Percentiles rank a stretch among this genome's conserved stretches.
These are phyloP conservation scores for Agrotis clavis DNA, from an alignment of 2,888 invertebrate species.

Conservation along the genomic window DNA sequence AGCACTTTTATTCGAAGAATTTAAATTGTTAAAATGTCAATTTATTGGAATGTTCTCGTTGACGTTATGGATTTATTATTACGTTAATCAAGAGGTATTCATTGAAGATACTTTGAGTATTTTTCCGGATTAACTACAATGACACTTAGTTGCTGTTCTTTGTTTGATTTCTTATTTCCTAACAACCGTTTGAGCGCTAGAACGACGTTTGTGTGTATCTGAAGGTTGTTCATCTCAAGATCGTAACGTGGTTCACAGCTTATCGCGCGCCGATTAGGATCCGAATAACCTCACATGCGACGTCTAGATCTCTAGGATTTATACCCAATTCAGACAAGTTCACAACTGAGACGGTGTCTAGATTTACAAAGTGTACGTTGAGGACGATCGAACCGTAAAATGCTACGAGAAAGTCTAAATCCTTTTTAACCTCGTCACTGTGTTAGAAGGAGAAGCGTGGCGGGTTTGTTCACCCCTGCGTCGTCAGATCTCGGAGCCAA, in stretches of 20 bases:
- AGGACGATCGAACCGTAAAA: conserved; percentile 86
- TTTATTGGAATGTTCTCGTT: conserved; percentile 36
- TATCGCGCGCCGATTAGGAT: conserved; percentile 38
- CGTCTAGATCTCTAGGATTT: conserved; percentile 45
- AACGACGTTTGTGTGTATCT: conserved; percentile 19
- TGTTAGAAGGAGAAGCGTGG: conserved; percentile 89
- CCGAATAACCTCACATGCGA: conserved; percentile 45
- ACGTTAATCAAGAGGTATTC: conserved; percentile 10
- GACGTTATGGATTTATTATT: conserved; percentile 12
- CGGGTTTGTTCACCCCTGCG: conserved; percentile 89
- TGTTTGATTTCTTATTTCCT: conserved; percentile 22
- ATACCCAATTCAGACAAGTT: conserved; percentile 65
- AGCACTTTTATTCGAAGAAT: conserved; percentile 71
- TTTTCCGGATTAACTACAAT: neutral
- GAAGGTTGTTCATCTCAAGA: conserved; percentile 48
- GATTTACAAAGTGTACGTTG: conserved; percentile 74
- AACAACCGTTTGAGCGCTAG: conserved; percentile 24
- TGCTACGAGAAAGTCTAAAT: conserved; percentile 87
- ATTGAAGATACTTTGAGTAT: neutral
- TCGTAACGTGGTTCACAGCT: conserved; percentile 44
- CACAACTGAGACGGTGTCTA: conserved; percentile 69
- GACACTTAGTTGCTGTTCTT: conserved; percentile 3
- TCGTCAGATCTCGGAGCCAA: conserved; percentile 83
- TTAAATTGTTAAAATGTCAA: conserved; percentile 70
- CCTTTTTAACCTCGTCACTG: conserved; percentile 89